phyloP scores from a whole-genome alignment of 1,140 invertebrate genomes.

The Pseudomyrmex cubaensis region DNA sequence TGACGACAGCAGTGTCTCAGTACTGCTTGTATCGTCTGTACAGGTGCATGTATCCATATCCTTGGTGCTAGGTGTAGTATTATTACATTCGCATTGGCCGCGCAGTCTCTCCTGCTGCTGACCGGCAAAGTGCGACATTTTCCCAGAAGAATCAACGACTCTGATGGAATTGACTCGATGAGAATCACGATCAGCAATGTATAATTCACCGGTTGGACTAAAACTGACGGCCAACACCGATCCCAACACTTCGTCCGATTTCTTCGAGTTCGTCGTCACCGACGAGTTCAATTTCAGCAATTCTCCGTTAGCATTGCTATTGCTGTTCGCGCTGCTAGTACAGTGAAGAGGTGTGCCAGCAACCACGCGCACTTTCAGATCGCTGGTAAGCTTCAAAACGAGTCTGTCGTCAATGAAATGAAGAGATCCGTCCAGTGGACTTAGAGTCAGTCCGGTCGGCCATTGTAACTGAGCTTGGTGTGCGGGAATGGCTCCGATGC shows the following conservation, averaged over 20 bases:
- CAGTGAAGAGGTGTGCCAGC: conserved; percentile 97
- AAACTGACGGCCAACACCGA: conserved; percentile 94
- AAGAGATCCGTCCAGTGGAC: conserved; percentile 96
- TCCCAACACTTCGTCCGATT: conserved; percentile 88
- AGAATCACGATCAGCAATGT: conserved; percentile 96
- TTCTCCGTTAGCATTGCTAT: conserved; percentile 70
- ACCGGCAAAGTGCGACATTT: conserved; percentile 93
- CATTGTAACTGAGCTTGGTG: conserved; percentile 95
- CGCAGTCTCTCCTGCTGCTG: conserved; percentile 87
- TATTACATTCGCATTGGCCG: conserved; percentile 82
- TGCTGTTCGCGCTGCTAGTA: conserved; percentile 81
- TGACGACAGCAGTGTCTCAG: conserved; percentile 94
- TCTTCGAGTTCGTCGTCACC: conserved; percentile 68
- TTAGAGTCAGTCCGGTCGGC: conserved; percentile 97
- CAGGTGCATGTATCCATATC: conserved; percentile 86
- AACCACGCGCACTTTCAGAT: conserved; percentile 95
- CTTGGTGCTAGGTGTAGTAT: conserved; percentile 78
- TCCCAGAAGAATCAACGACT: conserved; percentile 92
- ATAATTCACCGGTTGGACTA: conserved; percentile 96
- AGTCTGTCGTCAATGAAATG: conserved; percentile 98
- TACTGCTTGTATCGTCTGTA: conserved; percentile 89
- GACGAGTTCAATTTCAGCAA: conserved; percentile 70
- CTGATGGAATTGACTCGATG: conserved; percentile 95
- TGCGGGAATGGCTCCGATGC: conserved; percentile 91
- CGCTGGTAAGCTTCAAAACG: conserved; percentile 95